Evolutionary conservation across 2,888 invertebrate species (phyloP), one percentile per base, ranked within the genome.

Genomic region (Volucella inflata): DNA sequence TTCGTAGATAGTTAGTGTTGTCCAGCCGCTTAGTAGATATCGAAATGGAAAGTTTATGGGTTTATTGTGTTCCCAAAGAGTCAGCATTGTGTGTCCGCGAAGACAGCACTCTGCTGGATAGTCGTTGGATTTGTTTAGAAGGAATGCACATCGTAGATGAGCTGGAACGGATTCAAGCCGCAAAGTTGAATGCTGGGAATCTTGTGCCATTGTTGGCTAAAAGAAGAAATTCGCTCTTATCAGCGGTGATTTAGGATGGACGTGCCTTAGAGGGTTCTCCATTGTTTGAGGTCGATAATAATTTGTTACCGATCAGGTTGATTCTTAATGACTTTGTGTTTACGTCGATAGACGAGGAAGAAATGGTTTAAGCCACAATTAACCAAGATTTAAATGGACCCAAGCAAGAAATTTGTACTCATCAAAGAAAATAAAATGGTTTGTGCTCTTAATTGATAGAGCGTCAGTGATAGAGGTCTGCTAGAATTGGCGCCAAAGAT

Each of bases 1-100:
- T 11, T 12, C n/a, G 12, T 46, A 48, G 53, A 44, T 62, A 68
- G 78, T 84, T 83, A 68, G 59, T 62, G 48, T 16, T 71, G 51
- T 38, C 71, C 44, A 77, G 72, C 71, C 55, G 48, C 14, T 16
- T 59, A 44, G 21, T 14, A 85, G 76, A 72, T 81, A 80, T 80
- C 85, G 85, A 85, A 85, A 85, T 81, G 81, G 81, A 85, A 85
- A 81, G 85, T 85, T 85, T 85, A 85, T 85, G 85, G 71, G 85
- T 77, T 85, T 81, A 85, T 85, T 85, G 85, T 85, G 76, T 85
- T 72, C 17, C 38, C 48, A 42, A 65, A 67, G 30, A 30, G 70
- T 42, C 75, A 70, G 79, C 57, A 79, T 53, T 57, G 51, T 79
- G 50, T 67, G 48, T 12, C 36, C 12, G 6, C 11, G 11, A 59